phyloP scores from a whole-genome alignment of 2,888 invertebrate species.

The Nephrocerus scutellatus region DNA sequence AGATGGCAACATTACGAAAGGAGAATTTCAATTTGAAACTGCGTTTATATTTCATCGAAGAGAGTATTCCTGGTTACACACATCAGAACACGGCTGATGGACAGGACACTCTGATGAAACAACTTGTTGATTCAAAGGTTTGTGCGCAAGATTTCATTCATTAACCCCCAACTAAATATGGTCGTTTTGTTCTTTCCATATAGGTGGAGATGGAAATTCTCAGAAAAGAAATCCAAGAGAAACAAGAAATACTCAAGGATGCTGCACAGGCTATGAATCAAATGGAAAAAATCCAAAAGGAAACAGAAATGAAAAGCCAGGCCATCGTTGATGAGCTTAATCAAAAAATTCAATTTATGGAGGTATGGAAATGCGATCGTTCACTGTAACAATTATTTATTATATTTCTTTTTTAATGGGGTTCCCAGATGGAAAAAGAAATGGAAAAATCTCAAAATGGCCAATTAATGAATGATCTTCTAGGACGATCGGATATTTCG shows the following conservation, averaged over 20 bases:
- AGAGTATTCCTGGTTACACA: slow-evolving; percentile 54
- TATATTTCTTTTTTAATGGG: background rate
- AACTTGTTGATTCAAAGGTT: slow-evolving; percentile 61
- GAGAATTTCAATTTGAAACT: slow-evolving; percentile 91
- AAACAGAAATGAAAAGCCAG: slow-evolving; percentile 42
- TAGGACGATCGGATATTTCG: slow-evolving; percentile 28
- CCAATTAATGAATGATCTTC: slow-evolving; percentile 28
- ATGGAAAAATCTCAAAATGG: slow-evolving; percentile 27
- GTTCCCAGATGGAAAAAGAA: slow-evolving; percentile 23
- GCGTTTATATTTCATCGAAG: slow-evolving; percentile 84
- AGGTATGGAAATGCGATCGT: slow-evolving; percentile 26
- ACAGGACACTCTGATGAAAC: slow-evolving; percentile 50
- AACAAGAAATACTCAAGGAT: slow-evolving; percentile 75
- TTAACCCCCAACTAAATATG: background rate
- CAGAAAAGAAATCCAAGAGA: slow-evolving; percentile 69
- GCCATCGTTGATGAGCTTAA: slow-evolving; percentile 41
- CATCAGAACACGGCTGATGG: slow-evolving; percentile 28
- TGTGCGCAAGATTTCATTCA: slow-evolving; percentile 11
- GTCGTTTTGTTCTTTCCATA: slow-evolving; percentile 23
- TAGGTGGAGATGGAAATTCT: slow-evolving; percentile 72
- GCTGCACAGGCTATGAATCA: slow-evolving; percentile 77
- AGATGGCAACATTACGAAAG: slow-evolving; percentile 71
- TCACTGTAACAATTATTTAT: background rate
- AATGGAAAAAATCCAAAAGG: slow-evolving; percentile 59
- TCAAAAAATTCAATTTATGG: slow-evolving; percentile 39